phyloP scores from a whole-genome alignment of 1,140 invertebrate genomes.

The Cotesia glomerata region DNA sequence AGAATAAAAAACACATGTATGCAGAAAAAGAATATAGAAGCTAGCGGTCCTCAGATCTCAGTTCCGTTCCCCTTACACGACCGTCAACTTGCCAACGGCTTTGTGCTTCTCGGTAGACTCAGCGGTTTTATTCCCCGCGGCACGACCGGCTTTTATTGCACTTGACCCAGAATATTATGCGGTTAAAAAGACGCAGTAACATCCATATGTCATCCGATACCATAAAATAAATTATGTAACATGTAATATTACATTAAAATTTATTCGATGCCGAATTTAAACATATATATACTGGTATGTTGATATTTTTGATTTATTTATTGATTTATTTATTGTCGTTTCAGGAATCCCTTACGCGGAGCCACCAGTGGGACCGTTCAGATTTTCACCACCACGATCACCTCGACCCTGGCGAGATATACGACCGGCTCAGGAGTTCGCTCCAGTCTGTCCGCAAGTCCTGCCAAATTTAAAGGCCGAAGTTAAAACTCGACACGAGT shows the following conservation, averaged over 20 bases:
- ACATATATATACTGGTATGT: background rate
- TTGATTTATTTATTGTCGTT: constrained; percentile 28
- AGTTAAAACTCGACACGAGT: constrained; percentile 71
- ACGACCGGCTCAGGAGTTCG: constrained; percentile 74
- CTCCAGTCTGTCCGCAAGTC: constrained; percentile 85
- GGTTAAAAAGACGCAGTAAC: constrained; percentile 3
- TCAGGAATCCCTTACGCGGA: constrained; percentile 89
- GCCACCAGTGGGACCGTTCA: constrained; percentile 79
- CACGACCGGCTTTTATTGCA: constrained; percentile 21
- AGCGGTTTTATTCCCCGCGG: constrained; percentile 27
- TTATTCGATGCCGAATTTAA: no score
- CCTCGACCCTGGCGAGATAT: constrained; percentile 75
- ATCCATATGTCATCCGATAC: background rate
- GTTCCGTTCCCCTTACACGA: background rate
- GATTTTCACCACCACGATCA: constrained; percentile 86
- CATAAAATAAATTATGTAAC: no score
- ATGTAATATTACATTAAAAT: no score
- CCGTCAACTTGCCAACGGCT: background rate
- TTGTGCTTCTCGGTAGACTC: constrained; percentile 17
- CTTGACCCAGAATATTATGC: constrained; percentile 25
- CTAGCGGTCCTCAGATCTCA: no score
- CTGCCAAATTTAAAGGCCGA: constrained; percentile 68
- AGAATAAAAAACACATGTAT: background rate
- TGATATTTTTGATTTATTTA: background rate
- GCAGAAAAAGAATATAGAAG: background rate